Conservation (phyloP, 2,113 vertebrate species). For the Nycticorax nycticorax region DNA sequence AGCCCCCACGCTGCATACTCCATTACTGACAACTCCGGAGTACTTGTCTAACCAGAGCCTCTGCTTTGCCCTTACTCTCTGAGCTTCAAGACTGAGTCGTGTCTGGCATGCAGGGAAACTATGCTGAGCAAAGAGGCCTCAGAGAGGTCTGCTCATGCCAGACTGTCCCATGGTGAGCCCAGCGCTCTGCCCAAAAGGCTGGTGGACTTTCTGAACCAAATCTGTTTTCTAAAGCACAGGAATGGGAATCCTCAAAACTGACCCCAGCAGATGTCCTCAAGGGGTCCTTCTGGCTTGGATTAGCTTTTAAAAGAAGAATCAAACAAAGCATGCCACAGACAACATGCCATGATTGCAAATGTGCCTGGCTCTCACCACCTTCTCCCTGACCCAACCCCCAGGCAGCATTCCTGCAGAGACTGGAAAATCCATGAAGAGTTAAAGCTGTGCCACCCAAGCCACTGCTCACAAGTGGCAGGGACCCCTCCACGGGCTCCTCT, state of each 20-base stretch:
- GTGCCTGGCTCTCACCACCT: accelerated
- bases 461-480: not conserved
- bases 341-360: not conserved
- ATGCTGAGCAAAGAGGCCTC: not conserved
- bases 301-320: not conserved
- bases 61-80: slow-evolving; percentile 8
- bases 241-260: not conserved
- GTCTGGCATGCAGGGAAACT: not conserved
- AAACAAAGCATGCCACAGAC: not conserved
- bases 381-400: not conserved
- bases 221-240: not conserved
- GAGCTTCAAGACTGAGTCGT: not conserved
- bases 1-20: not conserved
- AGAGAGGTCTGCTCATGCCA: not conserved
- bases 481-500: not conserved
- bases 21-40: not conserved
- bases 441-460: not conserved
- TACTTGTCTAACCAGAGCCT: slow-evolving; percentile 52
- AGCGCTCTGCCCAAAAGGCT: not conserved
- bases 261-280: not conserved
- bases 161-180: not conserved
- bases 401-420: not conserved
- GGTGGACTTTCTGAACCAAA: not conserved
- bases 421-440: not conserved
- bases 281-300: not conserved